Evolutionary conservation across 2,888 invertebrate genomes (phyloP).

Genomic region (Polydrusus tereticollis): DNA sequence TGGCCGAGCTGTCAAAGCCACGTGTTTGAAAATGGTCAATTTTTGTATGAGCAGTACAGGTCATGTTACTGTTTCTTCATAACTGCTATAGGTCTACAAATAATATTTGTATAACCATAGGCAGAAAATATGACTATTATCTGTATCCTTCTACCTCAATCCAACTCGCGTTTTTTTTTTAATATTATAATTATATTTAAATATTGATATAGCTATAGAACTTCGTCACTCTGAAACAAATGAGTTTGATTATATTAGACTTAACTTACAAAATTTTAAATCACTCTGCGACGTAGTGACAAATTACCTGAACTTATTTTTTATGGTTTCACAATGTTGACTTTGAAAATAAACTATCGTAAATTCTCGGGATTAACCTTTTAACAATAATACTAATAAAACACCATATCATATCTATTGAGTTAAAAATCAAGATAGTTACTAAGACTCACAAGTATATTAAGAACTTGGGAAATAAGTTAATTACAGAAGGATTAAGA

Average conservation of each 20-base stretch:
- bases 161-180: too few species aligned
- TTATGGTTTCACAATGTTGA: background rate
- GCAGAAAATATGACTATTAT: too few species aligned
- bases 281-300: background rate
- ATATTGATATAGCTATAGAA: background rate
- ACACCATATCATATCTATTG: background rate
- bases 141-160: too few species aligned
- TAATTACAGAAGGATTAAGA: background rate
- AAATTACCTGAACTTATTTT: background rate
- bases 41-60: too few species aligned
- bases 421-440: background rate
- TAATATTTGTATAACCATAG: too few species aligned
- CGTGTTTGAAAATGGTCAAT: too few species aligned
- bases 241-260: background rate
- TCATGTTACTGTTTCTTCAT: too few species aligned
- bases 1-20: too few species aligned
- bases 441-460: background rate
- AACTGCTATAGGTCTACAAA: too few species aligned
- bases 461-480: background rate
- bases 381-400: background rate
- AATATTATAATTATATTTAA: too few species aligned
- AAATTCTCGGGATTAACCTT: background rate
- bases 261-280: constrained; percentile 1
- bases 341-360: background rate
- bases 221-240: background rate